Evolutionary conservation across 1,140 invertebrate species (phyloP).

Genomic region (Drosophila dunni): DNA sequence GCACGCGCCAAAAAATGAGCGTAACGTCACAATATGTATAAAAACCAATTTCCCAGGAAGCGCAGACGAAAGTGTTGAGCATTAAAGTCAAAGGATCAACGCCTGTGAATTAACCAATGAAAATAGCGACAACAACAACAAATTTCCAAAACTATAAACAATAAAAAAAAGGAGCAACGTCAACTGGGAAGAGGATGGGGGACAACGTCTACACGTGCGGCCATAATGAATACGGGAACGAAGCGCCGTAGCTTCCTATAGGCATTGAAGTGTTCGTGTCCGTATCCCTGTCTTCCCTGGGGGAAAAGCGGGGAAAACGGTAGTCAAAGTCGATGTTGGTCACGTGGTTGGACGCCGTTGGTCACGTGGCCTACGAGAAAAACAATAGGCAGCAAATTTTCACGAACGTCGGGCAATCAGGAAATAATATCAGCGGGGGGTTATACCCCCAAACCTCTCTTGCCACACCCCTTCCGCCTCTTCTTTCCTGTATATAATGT

Average conservation of each 20-base stretch:
- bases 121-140: conserved; percentile 11
- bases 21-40: conserved; percentile 56
- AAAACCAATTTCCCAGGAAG: conserved; percentile 74
- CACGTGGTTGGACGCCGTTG: conserved; percentile 62
- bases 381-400: conserved; percentile 68
- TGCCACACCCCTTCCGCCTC: not conserved
- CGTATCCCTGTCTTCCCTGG: conserved; percentile 49
- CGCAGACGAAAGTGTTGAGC: conserved; percentile 70
- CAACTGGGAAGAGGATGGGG: conserved; percentile 3
- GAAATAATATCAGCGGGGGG: conserved; percentile 34
- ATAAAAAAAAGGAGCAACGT: conserved; percentile 8
- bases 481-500: conserved; percentile 42
- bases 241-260: conserved; percentile 44
- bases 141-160: not conserved
- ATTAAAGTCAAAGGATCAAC: conserved; percentile 81
- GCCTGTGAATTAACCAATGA: conserved; percentile 67
- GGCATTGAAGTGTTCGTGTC: conserved; percentile 34
- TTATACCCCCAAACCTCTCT: not conserved
- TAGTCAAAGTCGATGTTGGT: conserved; percentile 46
- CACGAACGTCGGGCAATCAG: conserved; percentile 70
- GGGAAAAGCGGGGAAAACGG: conserved; percentile 21
- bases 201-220: conserved; percentile 51
- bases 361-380: conserved; percentile 63
- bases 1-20: conserved; percentile 62
- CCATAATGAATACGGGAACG: conserved; percentile 68